Evolutionary conservation across 2,113 vertebrate species (phyloP), one percentile per base, ranked within the genome.

Genomic region (Tiliqua scincoides): DNA sequence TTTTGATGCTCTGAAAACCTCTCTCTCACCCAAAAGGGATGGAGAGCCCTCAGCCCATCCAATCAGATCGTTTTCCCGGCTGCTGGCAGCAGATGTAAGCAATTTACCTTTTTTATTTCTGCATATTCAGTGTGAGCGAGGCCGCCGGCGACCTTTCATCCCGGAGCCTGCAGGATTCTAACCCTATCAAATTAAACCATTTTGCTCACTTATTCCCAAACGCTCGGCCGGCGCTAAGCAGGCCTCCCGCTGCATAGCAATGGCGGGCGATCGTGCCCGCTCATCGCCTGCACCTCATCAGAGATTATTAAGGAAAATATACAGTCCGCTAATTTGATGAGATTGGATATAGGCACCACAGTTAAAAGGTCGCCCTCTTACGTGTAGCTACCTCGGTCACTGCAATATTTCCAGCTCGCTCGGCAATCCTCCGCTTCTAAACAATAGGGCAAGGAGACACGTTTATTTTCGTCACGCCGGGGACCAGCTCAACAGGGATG

Each of bases 131-230:
- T 97, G 97, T 95, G 97, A 98, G 98, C 97, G 97, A 97, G 96
- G 98, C 98, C 97, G 97, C 95, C 96, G 97, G 96, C 96, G 98
- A 98, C 98, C 98, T 97, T 92, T 97, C 96, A 97, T 98, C 98
- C 96, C 37, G 70, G 96, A 98, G 98, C 98, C 99, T 99, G 98
- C 98, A 99, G 98, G 98, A 99, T 99, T 98, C 98, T 99, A 99
- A 99, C 99, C 98, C 98, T 98, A 99, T 99, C 98, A 99, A 99
- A 99, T 99, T 99, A 99, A 99, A 99, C 98, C 98, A 98, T 98
- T 99, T 99, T 99, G 98, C 98, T 99, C 99, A 99, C 98, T 99
- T 99, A 99, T 99, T 98, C 98, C 98, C 98, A 93, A 97, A 98
- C 96, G 98, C 98, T 98, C 95, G 96, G 98, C 97, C 93, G 96